A percentile compares a stretch with the other conserved stretches of the same genome.
Evolutionary conservation across 2,797 vertebrate genomes (phyloP).

Genomic region (Sebastes kiyomatsui): DNA sequence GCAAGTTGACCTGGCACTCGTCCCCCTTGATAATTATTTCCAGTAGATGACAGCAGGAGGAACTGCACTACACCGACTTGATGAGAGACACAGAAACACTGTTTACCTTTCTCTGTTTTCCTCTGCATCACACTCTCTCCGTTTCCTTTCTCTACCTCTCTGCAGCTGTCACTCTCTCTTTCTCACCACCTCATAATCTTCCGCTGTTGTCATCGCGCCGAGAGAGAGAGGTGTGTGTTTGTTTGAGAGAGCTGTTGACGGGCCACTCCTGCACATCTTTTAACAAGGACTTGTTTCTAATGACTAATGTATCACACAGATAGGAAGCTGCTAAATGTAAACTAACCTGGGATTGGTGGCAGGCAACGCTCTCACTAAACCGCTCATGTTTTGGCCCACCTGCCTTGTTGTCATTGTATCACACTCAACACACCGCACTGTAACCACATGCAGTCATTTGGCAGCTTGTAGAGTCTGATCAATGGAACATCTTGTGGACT

Average conservation of each 20-base stretch:
- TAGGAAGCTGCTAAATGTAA: conserved; percentile 57
- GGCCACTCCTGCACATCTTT: conserved; percentile 66
- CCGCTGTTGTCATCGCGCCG: conserved; percentile 51
- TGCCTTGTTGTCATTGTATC: conserved; percentile 26
- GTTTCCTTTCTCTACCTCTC: conserved; percentile 17
- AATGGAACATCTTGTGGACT: conserved; percentile 14
- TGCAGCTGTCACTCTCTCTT: conserved; percentile 67
- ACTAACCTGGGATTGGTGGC: conserved; percentile 47
- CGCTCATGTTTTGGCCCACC: conserved; percentile 36
- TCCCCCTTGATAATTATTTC: conserved; percentile 65
- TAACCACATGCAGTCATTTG: conserved; percentile 22
- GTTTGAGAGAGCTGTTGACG: conserved; percentile 61
- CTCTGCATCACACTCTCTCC: conserved; percentile 11
- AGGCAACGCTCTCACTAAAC: conserved; percentile 3
- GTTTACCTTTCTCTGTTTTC: conserved; percentile 56
- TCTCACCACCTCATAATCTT: conserved; percentile 75
- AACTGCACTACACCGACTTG: conserved; percentile 51
- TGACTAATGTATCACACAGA: conserved; percentile 55
- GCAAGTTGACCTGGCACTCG: conserved; percentile 60
- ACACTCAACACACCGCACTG: conserved; percentile 22
- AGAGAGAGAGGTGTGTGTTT: conserved; percentile 60
- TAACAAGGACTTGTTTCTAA: conserved; percentile 68
- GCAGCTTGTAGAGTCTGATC: conserved; percentile 4
- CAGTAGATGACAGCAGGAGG: conserved; percentile 70
- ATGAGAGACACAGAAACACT: conserved; percentile 66